Percentiles rank a stretch among this genome's conserved stretches.
Evolutionary conservation across 2,113 vertebrate species (phyloP).

Genomic region (Hipposideros armiger): DNA sequence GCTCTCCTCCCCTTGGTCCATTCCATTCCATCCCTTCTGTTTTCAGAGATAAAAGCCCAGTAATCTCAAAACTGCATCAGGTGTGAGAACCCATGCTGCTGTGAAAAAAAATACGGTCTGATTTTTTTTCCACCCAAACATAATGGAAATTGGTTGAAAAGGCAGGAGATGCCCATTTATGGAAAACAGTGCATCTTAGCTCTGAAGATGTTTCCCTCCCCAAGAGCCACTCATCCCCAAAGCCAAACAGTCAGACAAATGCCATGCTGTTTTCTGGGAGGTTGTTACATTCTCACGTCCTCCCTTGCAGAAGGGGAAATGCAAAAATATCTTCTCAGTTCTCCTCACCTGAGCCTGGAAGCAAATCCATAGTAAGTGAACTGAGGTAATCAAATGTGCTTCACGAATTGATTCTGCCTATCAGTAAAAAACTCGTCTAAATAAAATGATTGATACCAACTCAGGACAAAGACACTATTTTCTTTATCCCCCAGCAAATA

Average conservation of each 20-base stretch:
- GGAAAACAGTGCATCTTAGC: not conserved
- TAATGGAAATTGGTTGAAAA: constrained; percentile 52
- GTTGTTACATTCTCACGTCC: not conserved
- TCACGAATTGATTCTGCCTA: not conserved
- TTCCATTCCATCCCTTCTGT: not conserved
- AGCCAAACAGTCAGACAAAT: constrained; percentile 17
- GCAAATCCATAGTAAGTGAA: not conserved
- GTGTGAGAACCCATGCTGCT: not conserved
- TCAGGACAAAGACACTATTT: constrained; percentile 53
- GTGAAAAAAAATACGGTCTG: not conserved
- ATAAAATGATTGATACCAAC: constrained; percentile 50
- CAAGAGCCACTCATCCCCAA: not conserved
- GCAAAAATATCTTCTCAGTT: not conserved
- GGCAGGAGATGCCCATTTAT: constrained; percentile 18
- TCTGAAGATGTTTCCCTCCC: constrained; percentile 49
- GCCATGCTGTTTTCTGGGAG: not conserved
- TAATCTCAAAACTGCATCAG: not conserved
- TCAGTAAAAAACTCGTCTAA: constrained; percentile 63
- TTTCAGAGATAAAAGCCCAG: not conserved
- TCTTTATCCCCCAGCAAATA: constrained; percentile 46
- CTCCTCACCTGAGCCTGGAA: constrained; percentile 13
- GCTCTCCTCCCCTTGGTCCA: not conserved
- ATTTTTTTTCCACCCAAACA: not conserved
- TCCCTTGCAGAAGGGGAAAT: not conserved
- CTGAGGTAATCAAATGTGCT: not conserved